Evolutionary conservation across 2,797 vertebrate genomes (phyloP), one percentile per base, ranked within the genome.

Genomic region (Pipistrellus pygmaeus): DNA sequence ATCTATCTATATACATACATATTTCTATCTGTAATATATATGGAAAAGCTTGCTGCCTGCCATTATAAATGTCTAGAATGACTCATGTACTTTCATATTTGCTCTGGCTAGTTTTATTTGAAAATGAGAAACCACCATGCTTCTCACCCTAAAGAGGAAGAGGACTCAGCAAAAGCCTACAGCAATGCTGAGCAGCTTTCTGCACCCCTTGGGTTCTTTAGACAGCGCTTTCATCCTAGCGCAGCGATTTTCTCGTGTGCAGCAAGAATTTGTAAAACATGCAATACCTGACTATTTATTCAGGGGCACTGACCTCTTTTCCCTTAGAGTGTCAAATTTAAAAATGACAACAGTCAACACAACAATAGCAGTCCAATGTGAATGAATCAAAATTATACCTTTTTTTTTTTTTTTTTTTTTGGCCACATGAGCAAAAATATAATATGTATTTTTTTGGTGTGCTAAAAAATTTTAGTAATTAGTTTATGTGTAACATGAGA

Each of bases 71-170:
- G 69, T 53, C 57, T 57, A 35, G 6, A 15, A 77, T 69, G 20
- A 44, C 18, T 71, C 21, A 30, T 84, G 41, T 51, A 27, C 48
- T 81, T 69, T 84, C 23, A 21, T 7, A 57, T 84, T 64, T 76
- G 41, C 9, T 44, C 32, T 72, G 15, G 5, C 41, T 23, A 68
- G 17, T 77, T 77, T 35, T 35, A 35, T 66, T 68, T 85, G 15
- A 68, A 71, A 84, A 77, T 30, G 25, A 55, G 18, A 88, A 86
- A 66, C 21, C 64, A 53, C 5, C 2, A 18, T 60, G 14, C n/a
- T 64, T 88, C 44, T 85, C 77, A 90, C 18, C 18, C 3, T 68
- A 85, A 77, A 91, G 53, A 76, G 44, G 77, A 95, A 96, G 60
- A 78, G 41, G 55, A 8, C 46, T 90, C 46, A 90, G 55, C 41